These are phyloP conservation scores for Microtus richardsoni DNA, from an alignment of 2,113 vertebrate genomes.

Conservation along the genomic window DNA sequence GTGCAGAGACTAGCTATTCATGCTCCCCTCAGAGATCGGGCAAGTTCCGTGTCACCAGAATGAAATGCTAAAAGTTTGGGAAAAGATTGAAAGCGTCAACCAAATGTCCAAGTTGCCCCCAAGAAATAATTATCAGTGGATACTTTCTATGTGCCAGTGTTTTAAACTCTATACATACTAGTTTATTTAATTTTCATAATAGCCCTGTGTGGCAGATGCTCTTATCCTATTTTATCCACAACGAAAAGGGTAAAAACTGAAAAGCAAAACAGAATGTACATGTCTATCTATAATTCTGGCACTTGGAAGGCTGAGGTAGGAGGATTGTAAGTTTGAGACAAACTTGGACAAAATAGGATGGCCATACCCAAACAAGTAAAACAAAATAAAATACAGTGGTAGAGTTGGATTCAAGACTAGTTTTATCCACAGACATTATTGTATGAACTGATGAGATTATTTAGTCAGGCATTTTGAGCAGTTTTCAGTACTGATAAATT, in stretches of 20 bases:
- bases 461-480: background rate
- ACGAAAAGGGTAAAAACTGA: conserved; percentile 10
- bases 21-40: background rate
- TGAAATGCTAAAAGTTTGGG: background rate
- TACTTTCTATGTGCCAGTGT: background rate
- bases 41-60: conserved; percentile 12
- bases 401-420: background rate
- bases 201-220: background rate
- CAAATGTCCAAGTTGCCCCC: background rate
- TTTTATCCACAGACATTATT: background rate
- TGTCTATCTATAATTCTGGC: background rate
- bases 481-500: background rate
- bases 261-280: background rate
- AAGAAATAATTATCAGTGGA: background rate
- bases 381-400: background rate
- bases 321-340: background rate
- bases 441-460: conserved; percentile 2
- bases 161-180: background rate
- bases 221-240: conserved; percentile 1
- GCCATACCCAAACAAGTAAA: background rate
- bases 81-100: background rate
- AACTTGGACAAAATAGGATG: background rate
- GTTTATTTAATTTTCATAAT: conserved; percentile 40
- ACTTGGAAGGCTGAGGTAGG: background rate
- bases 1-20: background rate